Percentiles rank a stretch among this genome's conserved stretches.
Evolutionary conservation across 2,888 invertebrate genomes (phyloP).

Genomic region (Octonoba sinensis): DNA sequence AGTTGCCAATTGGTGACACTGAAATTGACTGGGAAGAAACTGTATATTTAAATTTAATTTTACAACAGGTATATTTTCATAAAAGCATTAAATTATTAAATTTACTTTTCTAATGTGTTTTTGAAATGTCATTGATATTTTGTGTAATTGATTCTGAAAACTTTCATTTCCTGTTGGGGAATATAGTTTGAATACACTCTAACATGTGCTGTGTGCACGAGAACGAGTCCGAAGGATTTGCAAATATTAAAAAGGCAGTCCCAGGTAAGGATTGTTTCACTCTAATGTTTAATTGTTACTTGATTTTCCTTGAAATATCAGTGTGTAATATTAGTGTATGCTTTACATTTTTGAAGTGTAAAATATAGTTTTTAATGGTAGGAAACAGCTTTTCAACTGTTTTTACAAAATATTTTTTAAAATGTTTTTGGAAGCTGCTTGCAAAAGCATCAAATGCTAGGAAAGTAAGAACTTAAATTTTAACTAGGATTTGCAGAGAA

Average conservation of each 20-base stretch:
- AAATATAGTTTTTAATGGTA: too few species aligned
- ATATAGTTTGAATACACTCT: conserved; percentile 90
- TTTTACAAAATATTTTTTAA: too few species aligned
- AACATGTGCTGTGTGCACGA: conserved; percentile 96
- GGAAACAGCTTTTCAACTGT: too few species aligned
- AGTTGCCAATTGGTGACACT: conserved; percentile 94
- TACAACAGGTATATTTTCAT: conserved; percentile 81
- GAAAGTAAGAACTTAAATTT: too few species aligned
- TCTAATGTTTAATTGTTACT: neutral
- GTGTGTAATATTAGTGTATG: too few species aligned
- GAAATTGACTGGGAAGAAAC: conserved; percentile 99
- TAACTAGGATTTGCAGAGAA: too few species aligned
- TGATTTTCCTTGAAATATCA: neutral
- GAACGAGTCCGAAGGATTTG: conserved; percentile 96
- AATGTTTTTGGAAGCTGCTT: too few species aligned
- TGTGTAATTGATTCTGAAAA: neutral
- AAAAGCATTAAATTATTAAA: too few species aligned
- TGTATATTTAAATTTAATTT: conserved; percentile 94
- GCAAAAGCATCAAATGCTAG: too few species aligned
- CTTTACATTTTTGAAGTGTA: too few species aligned
- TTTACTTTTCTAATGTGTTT: neutral
- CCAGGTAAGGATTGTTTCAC: conserved; percentile 75
- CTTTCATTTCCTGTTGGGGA: neutral
- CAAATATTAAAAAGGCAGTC: conserved; percentile 94
- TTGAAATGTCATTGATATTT: neutral